These are phyloP conservation scores for Glossophaga mutica DNA, from an alignment of 2,797 vertebrate species.

Conservation along the genomic window DNA sequence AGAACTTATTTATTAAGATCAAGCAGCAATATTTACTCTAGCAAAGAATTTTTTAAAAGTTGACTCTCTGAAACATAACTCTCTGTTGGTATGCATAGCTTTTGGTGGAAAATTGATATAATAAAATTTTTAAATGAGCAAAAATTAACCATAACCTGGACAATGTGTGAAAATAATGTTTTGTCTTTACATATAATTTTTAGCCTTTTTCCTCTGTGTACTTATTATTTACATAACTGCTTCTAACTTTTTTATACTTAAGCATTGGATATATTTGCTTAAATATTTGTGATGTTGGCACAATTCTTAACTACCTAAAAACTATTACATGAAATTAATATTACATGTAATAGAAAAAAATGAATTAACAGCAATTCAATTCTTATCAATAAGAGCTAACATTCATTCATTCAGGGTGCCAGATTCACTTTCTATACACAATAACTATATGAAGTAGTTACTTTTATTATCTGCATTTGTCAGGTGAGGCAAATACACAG, in stretches of 20 bases:
- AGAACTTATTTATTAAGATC: slow-evolving; percentile 21
- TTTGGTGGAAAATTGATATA: neutral
- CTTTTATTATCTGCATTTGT: neutral
- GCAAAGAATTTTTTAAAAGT: neutral
- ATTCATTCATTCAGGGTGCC: neutral
- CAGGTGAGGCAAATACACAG: neutral
- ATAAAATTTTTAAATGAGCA: neutral
- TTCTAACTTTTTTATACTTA: slow-evolving; percentile 5
- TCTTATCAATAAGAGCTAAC: neutral
- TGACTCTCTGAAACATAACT: neutral
- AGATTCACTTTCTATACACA: neutral
- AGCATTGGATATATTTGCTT: neutral
- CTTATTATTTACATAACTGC: neutral
- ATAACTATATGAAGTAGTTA: neutral
- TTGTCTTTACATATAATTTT: neutral
- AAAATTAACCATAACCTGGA: neutral
- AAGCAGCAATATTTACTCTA: slow-evolving; percentile 31
- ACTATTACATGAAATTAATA: slow-evolving; percentile 14
- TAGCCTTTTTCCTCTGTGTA: neutral
- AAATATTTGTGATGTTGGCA: neutral
- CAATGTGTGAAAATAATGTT: neutral
- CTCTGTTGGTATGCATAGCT: neutral
- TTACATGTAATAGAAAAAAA: neutral
- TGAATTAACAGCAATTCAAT: neutral
- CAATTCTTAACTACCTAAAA: neutral